Evolutionary conservation across 2,888 invertebrate species (phyloP).

Genomic region (Diarsia mendica): DNA sequence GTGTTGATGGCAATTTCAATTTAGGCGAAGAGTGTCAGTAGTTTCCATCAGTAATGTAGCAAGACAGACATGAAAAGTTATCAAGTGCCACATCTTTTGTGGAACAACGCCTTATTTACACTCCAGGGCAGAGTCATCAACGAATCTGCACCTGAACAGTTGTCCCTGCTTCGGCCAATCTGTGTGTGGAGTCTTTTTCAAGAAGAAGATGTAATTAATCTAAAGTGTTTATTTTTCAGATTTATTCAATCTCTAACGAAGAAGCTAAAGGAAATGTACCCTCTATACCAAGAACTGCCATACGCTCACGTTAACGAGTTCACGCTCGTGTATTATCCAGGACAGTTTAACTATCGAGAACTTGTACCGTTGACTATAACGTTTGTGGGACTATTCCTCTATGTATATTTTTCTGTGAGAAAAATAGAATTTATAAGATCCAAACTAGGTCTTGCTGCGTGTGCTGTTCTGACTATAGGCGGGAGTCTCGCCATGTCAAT

Average conservation of each 20-base stretch:
- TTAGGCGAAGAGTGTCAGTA: not conserved
- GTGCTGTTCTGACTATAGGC: slow-evolving; percentile 96
- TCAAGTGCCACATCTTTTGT: not conserved
- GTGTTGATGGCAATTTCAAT: not conserved
- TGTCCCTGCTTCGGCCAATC: not conserved
- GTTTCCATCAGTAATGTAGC: not conserved
- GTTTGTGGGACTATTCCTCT: slow-evolving; percentile 96
- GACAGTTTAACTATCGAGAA: slow-evolving; percentile 95
- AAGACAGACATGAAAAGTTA: not conserved
- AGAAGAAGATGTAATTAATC: not conserved
- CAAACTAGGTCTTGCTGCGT: slow-evolving; percentile 95
- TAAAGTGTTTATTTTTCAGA: slow-evolving; percentile 86
- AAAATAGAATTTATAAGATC: slow-evolving; percentile 98
- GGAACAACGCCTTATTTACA: not conserved
- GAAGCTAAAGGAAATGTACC: slow-evolving; percentile 93
- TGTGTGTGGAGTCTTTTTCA: not conserved
- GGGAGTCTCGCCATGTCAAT: slow-evolving; percentile 98
- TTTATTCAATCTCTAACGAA: slow-evolving; percentile 93
- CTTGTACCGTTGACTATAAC: slow-evolving; percentile 96
- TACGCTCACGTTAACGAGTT: slow-evolving; percentile 84
- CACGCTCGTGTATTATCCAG: slow-evolving; percentile 95
- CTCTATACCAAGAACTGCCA: slow-evolving; percentile 91
- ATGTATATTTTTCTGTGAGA: slow-evolving; percentile 98
- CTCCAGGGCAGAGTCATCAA: not conserved
- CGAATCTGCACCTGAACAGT: not conserved